These are phyloP conservation scores for Papilio glaucus DNA, from an alignment of 1,140 invertebrate genomes.

Conservation along the genomic window DNA sequence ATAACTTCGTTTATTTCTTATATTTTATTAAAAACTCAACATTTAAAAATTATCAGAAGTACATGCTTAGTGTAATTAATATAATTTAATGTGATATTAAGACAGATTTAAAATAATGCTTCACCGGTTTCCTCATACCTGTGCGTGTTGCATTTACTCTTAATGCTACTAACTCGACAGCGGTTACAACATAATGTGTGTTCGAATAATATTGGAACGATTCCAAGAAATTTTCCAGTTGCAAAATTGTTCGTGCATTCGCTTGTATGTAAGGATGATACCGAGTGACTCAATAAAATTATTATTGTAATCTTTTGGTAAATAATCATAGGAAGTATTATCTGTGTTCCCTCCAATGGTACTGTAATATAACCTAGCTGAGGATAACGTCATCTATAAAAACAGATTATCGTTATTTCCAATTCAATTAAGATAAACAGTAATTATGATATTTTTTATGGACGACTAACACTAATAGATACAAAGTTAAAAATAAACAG, in stretches of 20 bases:
- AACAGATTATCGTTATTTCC: no score
- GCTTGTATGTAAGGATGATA: slow-evolving; percentile 40
- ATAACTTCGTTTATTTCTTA: no score
- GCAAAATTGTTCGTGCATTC: slow-evolving; percentile 39
- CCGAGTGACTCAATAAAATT: slow-evolving; percentile 33
- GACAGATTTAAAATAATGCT: slow-evolving; percentile 14
- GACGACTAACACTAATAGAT: no score
- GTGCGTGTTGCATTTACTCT: slow-evolving; percentile 12
- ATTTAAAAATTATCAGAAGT: no score
- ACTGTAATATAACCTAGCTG: no score
- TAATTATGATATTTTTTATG: no score
- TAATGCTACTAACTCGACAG: slow-evolving; percentile 20
- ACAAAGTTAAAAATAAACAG: no score
- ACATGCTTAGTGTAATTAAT: no score
- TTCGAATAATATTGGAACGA: slow-evolving; percentile 41
- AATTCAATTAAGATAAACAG: no score
- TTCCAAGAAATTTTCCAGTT: slow-evolving; percentile 48
- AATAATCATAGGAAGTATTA: not conserved
- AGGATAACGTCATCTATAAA: no score
- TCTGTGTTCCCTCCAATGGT: not conserved
- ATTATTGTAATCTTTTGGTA: slow-evolving; percentile 20
- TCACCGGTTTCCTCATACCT: slow-evolving; percentile 20
- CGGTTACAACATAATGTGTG: slow-evolving; percentile 35
- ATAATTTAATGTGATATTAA: not conserved
- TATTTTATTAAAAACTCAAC: no score